Evolutionary conservation across 2,888 invertebrate species (phyloP), one percentile per base, ranked within the genome.

Genomic region (Liopterus haemorrhoidalis): DNA sequence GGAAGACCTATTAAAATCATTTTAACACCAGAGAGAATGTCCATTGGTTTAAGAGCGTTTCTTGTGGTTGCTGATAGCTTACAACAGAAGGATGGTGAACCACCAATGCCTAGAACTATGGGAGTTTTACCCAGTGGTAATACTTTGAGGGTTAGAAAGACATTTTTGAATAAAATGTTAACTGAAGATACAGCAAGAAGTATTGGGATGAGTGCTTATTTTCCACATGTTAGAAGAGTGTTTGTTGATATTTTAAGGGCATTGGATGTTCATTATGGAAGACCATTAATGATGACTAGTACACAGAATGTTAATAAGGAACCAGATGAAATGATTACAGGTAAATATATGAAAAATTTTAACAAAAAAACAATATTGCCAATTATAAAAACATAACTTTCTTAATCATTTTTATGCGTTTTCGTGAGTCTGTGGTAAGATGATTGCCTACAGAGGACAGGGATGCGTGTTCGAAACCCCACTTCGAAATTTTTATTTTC

Each of bases 21-120:
- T 54, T 68, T 92, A 52, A 92, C 92, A 0, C 93, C 93, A 0
- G 96, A 96, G 70, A 74, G 99, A 49, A 99, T 99, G 97, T 96
- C 93, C 57, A 97, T 99, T 42, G 99, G 99, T 0, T 72, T 99
- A 36, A 76, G 99, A 58, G 97, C 99, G 1, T 95, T 99, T 65
- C 75, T 99, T 8, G 97, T 99, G 0, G 96, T 99, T 2, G 96
- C 99, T 0, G 99, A 99, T 64, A 92, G 95, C 57, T 71, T 99
- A 41, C 97, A 99, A 63, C 99, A 99, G 66, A 96, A 96, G 62
- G 97, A 99, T 65, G 96, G 96, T 0, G 96, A 97, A 60, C 99
- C 99, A 0, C 97, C 96, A 0, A 97, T 97, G 97, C 97, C 97
- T 0, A 77, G 95, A 53, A 92, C 94, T 0, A 88, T 94, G 46